A percentile compares a stretch with the other conserved stretches of the same genome.
Conservation (phyloP, 2,113 vertebrate genomes). For the Seriola aureovittata region DNA sequence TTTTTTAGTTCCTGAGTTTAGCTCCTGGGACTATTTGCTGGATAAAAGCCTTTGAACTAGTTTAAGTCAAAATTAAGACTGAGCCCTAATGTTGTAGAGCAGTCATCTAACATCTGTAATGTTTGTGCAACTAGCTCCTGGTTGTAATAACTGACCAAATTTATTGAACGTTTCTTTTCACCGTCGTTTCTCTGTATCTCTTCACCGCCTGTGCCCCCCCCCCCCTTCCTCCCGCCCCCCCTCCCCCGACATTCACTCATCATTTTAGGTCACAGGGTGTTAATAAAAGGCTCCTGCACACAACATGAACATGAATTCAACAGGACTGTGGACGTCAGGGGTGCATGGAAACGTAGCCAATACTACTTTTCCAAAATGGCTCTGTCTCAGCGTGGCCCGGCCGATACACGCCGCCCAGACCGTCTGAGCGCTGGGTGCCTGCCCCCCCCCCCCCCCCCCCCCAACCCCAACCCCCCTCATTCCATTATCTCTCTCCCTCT, state of each 20-base stretch:
- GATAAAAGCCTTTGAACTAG: slow-evolving; percentile 19
- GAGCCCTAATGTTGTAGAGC: not conserved
- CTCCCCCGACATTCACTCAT: not conserved
- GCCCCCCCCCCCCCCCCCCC: slow-evolving; percentile 6
- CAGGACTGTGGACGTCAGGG: not conserved
- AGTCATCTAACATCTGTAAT: not conserved
- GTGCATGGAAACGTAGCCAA: slow-evolving; percentile 62
- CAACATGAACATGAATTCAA: not conserved
- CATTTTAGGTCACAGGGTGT: slow-evolving; percentile 3
- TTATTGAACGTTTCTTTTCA: not conserved
- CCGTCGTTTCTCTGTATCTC: not conserved
- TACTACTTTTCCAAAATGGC: slow-evolving; percentile 25
- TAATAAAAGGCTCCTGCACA: slow-evolving; percentile 14
- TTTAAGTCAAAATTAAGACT: not conserved
- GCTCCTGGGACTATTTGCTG: slow-evolving; percentile 47
- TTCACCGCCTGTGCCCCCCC: not conserved
- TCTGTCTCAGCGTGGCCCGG: slow-evolving; percentile 26
- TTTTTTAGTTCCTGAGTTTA: slow-evolving; percentile 53
- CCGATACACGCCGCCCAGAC: not conserved
- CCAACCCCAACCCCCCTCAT: not conserved
- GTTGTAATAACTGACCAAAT: slow-evolving; percentile 1
- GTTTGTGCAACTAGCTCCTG: slow-evolving; percentile 32
- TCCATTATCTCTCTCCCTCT: slow-evolving; percentile 62
- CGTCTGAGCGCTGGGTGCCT: slow-evolving; percentile 23
- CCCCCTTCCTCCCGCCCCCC: too few relatives aligned